phyloP scores from a whole-genome alignment of 2,797 vertebrate species.

The Anolis apletophallus region DNA sequence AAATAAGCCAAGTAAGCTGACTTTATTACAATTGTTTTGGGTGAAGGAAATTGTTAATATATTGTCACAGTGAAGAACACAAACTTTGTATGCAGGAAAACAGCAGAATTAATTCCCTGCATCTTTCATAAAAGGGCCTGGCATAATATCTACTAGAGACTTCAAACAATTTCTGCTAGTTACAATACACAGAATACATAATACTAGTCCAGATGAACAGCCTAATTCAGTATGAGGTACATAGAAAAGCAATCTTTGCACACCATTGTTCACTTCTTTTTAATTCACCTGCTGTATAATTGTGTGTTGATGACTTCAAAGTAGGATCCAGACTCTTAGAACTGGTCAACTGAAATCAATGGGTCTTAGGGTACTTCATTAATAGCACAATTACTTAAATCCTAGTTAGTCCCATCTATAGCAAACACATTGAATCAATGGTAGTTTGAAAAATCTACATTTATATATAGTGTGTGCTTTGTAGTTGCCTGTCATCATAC shows the following conservation, averaged over 20 bases:
- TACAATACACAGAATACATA: background rate
- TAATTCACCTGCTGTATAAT: background rate
- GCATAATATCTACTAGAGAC: background rate
- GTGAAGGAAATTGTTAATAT: slow-evolving; percentile 5
- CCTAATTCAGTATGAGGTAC: background rate
- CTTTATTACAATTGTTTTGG: background rate
- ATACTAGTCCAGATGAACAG: background rate
- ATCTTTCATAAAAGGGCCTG: background rate
- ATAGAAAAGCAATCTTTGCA: background rate
- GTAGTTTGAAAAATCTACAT: no score
- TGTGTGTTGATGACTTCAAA: background rate
- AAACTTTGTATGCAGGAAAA: background rate
- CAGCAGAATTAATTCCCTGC: background rate
- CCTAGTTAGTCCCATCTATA: no score
- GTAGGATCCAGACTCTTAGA: background rate
- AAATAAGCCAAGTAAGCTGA: slow-evolving; percentile 79
- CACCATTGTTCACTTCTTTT: background rate
- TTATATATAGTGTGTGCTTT: no score
- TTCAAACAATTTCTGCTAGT: background rate
- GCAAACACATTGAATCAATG: no score
- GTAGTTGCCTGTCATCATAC: no score
- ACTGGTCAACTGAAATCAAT: background rate
- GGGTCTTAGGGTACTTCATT: background rate
- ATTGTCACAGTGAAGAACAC: background rate
- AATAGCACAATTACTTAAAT: background rate